Conservation (phyloP, 2,888 invertebrate species). For the Hirtodrosophila cameraria region DNA sequence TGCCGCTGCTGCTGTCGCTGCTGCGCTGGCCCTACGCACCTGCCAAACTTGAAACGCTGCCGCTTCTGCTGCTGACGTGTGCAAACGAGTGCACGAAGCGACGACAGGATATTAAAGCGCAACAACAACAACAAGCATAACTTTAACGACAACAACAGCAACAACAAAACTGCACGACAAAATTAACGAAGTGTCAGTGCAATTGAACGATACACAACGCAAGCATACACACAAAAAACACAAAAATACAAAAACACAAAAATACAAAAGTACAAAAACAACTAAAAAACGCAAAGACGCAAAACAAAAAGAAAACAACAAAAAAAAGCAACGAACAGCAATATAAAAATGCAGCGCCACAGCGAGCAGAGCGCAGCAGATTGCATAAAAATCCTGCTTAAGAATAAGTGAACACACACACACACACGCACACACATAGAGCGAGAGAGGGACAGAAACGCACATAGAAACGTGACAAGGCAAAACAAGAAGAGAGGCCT, state of each 20-base stretch:
- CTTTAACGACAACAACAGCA: constrained; percentile 12
- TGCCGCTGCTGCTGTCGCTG: constrained; percentile 23
- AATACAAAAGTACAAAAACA: constrained; percentile 17
- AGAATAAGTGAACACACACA: constrained; percentile 55
- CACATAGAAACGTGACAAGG: constrained; percentile 51
- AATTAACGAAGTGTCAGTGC: constrained; percentile 75
- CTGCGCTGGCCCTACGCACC: constrained; percentile 39
- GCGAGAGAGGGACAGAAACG: constrained; percentile 2
- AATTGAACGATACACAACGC: constrained; percentile 53
- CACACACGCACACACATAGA: constrained; percentile 14
- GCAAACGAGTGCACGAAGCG: constrained; percentile 66
- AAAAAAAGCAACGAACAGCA: no score
- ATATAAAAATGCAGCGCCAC: constrained; percentile 41
- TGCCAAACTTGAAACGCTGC: constrained; percentile 48
- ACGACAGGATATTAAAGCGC: constrained; percentile 61
- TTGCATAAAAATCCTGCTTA: constrained; percentile 73
- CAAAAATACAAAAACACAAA: no score
- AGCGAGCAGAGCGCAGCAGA: constrained; percentile 29
- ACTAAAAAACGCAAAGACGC: constrained; percentile 22
- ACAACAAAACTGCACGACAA: constrained; percentile 58
- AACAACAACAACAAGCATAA: constrained; percentile 30
- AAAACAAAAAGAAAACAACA: constrained; percentile 44
- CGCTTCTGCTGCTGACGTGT: constrained; percentile 63
- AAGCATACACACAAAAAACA: constrained; percentile 49
- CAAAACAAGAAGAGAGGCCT: constrained; percentile 21